A percentile compares a stretch with the other conserved stretches of the same genome.
These are phyloP conservation scores for Rapana venosa DNA, from an alignment of 2,888 invertebrate genomes.

Conservation along the genomic window DNA sequence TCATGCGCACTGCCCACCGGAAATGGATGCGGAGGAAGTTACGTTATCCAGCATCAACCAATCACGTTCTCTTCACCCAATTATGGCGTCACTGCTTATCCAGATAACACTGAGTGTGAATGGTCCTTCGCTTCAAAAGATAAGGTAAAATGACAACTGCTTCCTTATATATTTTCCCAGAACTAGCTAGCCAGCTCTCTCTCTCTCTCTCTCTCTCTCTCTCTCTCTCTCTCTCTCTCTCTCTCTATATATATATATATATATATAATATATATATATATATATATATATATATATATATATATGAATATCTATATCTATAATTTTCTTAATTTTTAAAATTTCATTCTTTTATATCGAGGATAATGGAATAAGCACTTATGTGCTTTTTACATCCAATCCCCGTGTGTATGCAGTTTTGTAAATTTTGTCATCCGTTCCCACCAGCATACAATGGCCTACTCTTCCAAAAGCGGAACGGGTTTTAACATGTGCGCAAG, in stretches of 20 bases:
- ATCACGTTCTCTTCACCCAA: background rate
- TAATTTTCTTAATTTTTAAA: no score
- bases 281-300: background rate
- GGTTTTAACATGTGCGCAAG: no score
- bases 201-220: background rate
- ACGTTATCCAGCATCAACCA: constrained; percentile 1
- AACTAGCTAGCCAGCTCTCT: background rate
- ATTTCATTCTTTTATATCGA: no score
- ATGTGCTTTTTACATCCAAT: no score
- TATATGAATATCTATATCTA: background rate
- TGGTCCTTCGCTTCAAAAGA: background rate
- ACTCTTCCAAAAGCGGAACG: no score
- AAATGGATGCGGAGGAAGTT: constrained; percentile 19
- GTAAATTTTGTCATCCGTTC: no score
- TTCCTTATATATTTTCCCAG: background rate
- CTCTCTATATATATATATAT: background rate
- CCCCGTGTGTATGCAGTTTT: no score
- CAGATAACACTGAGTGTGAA: background rate
- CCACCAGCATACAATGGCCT: no score
- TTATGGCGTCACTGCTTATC: constrained; percentile 12
- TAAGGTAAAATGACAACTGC: background rate
- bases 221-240: background rate
- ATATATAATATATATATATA: background rate
- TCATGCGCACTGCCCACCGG: background rate
- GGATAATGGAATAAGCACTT: no score